Percentiles rank a stretch among this genome's conserved stretches.
phyloP scores from a whole-genome alignment of 37 sponge, comb jelly and placozoan genomes.

The Ephydatia muelleri region DNA sequence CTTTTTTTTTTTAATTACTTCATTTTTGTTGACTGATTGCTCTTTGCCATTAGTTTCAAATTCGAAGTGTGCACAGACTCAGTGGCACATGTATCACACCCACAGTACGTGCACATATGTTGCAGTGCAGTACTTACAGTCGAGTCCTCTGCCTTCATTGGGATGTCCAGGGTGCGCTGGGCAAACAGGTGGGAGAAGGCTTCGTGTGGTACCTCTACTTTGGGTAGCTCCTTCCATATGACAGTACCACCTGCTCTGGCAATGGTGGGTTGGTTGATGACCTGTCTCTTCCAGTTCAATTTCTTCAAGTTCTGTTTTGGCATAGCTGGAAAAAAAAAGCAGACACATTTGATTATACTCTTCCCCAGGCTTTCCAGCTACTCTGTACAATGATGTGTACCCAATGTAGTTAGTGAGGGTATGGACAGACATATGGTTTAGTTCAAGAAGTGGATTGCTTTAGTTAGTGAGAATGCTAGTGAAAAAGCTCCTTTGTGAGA shows the following conservation, averaged over 20 bases:
- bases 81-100: no score
- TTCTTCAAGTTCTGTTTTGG: conserved; percentile 50
- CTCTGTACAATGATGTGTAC: no score
- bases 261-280: conserved; percentile 5
- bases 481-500: no score
- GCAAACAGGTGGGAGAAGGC: conserved; percentile 59
- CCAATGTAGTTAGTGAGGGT: no score
- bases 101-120: neutral
- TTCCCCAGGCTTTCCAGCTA: no score
- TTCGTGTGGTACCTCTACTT: conserved; percentile 64
- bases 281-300: conserved; percentile 76
- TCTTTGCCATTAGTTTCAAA: no score
- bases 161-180: conserved; percentile 33
- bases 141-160: neutral
- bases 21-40: neutral
- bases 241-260: conserved; percentile 27
- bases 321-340: neutral
- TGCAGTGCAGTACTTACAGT: no score
- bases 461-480: neutral
- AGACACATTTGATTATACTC: no score
- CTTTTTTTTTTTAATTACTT: no score
- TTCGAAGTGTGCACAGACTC: no score
- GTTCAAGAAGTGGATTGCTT: no score
- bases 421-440: no score
- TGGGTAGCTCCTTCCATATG: conserved; percentile 74